phyloP scores from a whole-genome alignment of 1,140 invertebrate genomes.

The Epicauta chinensis region DNA sequence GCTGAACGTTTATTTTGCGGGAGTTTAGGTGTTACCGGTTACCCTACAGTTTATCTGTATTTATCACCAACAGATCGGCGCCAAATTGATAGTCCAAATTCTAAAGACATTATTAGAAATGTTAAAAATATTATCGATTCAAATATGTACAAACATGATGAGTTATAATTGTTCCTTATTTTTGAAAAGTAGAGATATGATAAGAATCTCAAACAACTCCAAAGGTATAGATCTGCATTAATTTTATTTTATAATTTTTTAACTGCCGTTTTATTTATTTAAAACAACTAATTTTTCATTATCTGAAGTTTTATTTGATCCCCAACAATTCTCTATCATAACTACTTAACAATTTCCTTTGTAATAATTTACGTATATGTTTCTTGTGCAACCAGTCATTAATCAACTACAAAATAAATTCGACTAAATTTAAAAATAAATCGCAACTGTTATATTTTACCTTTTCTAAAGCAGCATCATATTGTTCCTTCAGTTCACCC shows the following conservation, averaged over 20 bases:
- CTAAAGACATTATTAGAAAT: constrained; percentile 28
- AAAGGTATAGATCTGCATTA: neutral
- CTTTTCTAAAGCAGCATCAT: constrained; percentile 20
- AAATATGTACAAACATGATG: constrained; percentile 30
- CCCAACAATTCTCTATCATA: neutral
- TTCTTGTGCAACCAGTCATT: constrained; percentile 10
- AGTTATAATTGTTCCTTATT: constrained; percentile 25
- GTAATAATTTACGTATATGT: too few relatives aligned
- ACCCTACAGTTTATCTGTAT: constrained; percentile 56
- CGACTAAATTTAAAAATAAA: neutral
- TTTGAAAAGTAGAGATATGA: constrained; percentile 1
- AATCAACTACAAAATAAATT: constrained; percentile 10
- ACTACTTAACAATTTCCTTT: too few relatives aligned
- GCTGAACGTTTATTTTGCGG: constrained; percentile 67
- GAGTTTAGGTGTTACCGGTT: constrained; percentile 57
- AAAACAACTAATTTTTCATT: neutral
- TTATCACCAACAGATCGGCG: constrained; percentile 27
- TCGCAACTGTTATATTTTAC: constrained; percentile 17
- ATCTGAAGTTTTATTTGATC: neutral
- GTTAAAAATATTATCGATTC: constrained; percentile 26
- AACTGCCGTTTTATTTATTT: neutral
- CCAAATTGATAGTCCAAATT: constrained; percentile 28
- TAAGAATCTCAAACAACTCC: neutral
- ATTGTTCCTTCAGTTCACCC: constrained; percentile 25
- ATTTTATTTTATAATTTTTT: neutral